Conservation (phyloP, 2,113 vertebrate species). For the Stigmatopora argus region DNA sequence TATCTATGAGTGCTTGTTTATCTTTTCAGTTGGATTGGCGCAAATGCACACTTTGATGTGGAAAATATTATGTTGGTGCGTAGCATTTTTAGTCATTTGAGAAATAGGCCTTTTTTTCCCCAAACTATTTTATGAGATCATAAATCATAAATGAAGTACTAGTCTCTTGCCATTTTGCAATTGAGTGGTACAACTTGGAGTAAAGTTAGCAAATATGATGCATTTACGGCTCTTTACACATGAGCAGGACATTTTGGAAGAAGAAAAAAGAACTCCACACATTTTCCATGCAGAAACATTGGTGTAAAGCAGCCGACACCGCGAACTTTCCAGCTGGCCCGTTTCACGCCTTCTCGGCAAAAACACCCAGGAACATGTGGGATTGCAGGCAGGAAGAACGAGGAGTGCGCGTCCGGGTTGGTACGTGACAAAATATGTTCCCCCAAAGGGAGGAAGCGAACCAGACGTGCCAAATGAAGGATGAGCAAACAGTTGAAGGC, state of each 20-base stretch:
- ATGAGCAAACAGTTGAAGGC: constrained; percentile 17
- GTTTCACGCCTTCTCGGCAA: constrained; percentile 20
- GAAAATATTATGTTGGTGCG: too few relatives aligned
- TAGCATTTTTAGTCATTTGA: too few relatives aligned
- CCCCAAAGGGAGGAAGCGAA: constrained; percentile 10
- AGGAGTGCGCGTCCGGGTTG: constrained; percentile 25
- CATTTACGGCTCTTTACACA: neutral
- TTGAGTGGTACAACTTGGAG: too few relatives aligned
- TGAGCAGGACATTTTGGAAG: neutral
- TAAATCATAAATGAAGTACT: too few relatives aligned
- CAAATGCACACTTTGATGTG: too few relatives aligned
- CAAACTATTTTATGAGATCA: too few relatives aligned
- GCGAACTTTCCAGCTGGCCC: constrained; percentile 33
- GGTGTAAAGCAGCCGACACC: neutral
- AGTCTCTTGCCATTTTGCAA: too few relatives aligned
- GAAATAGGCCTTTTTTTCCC: too few relatives aligned
- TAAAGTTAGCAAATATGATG: neutral
- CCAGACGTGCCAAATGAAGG: constrained; percentile 9
- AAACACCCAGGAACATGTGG: constrained; percentile 20
- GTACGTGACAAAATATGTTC: constrained; percentile 16
- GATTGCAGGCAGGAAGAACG: constrained; percentile 4
- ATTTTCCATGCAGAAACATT: constrained; percentile 2
- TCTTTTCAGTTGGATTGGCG: too few relatives aligned
- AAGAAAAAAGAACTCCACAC: neutral
- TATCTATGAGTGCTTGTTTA: too few relatives aligned